phyloP scores from a whole-genome alignment of 2,113 vertebrate genomes.

The Pithys albifrons region DNA sequence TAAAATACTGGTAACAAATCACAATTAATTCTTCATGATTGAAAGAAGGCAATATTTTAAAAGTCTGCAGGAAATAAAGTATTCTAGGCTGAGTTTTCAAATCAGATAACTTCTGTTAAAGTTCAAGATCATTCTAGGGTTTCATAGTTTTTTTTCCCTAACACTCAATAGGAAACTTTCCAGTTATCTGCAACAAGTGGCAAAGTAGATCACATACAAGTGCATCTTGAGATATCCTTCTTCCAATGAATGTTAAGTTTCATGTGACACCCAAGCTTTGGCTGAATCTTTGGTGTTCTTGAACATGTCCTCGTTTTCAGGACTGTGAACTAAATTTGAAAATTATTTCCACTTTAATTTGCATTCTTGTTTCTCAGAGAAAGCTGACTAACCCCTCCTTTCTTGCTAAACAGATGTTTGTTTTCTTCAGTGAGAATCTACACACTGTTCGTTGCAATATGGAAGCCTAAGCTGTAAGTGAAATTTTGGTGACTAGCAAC shows the following conservation, averaged over 20 bases:
- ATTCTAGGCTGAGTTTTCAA: not conserved
- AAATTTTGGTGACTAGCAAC: not conserved
- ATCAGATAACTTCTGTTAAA: not conserved
- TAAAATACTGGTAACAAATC: not conserved
- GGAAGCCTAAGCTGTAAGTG: not conserved
- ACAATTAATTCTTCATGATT: not conserved
- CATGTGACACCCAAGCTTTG: not conserved
- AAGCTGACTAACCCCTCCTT: not conserved
- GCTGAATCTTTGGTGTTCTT: not conserved
- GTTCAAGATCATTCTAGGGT: not conserved
- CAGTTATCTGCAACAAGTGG: not conserved
- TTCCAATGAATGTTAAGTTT: not conserved
- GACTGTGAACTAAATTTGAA: not conserved
- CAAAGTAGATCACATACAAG: fast-evolving
- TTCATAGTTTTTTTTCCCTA: not conserved
- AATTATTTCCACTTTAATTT: not conserved
- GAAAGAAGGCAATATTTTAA: not conserved
- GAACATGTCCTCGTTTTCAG: not conserved
- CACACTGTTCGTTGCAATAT: not conserved
- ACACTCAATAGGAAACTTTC: not conserved
- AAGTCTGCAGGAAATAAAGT: not conserved
- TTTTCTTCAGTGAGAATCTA: not conserved
- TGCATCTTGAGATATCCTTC: not conserved
- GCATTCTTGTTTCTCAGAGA: not conserved
- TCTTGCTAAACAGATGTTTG: not conserved